Evolutionary conservation across 30 jellyfish, hydroid and myxozoan species (phyloP), one percentile per base, ranked within the genome.

Genomic region (Aurelia coerulea): DNA sequence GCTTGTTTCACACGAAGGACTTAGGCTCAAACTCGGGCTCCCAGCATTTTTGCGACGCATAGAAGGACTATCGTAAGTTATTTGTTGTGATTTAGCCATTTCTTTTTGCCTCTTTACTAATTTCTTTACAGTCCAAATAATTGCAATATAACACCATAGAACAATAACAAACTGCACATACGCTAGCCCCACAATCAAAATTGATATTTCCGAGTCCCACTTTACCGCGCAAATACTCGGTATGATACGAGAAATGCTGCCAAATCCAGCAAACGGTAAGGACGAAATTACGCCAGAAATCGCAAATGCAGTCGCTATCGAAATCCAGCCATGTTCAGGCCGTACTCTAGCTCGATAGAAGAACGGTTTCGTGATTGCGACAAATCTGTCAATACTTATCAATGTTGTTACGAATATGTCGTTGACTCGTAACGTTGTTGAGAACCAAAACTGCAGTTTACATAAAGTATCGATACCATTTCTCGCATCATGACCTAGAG

Each of bases 131-230:
- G 87, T 65, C 52, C 67, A 65, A 46, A 91, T 76, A 16, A 91
- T 81, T 41, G 84, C 87, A 6, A 91, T 64, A 64, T 91, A 91
- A 62, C 98, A 77, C 68, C 68, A 42, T 29, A 83, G 53, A 50
- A 92, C 98, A 5, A 92, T 62, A 23, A 62, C 69, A 58, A 92
- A 88, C 51, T 92, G 98, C 8, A 78, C 42, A 66, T 87, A 92
- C n/a, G 97, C 88, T 16, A 92, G 46, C 2, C 73, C 58, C 5
- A 87, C 74, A 18, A 92, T 87, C 1, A 83, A 46, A 32, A 87
- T 32, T 7, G 97, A 74, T 9, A 75, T 65, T 9, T 39, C 67
- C 31, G 94, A 85, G 41, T 75, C 94, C 94, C 94, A 85, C 14
- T 77, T 65, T 15, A 59, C 71, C 16, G 65, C 83, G 63, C 94